These are phyloP conservation scores for Hyposoter dolosus DNA, from an alignment of 2,888 invertebrate species.

Conservation along the genomic window DNA sequence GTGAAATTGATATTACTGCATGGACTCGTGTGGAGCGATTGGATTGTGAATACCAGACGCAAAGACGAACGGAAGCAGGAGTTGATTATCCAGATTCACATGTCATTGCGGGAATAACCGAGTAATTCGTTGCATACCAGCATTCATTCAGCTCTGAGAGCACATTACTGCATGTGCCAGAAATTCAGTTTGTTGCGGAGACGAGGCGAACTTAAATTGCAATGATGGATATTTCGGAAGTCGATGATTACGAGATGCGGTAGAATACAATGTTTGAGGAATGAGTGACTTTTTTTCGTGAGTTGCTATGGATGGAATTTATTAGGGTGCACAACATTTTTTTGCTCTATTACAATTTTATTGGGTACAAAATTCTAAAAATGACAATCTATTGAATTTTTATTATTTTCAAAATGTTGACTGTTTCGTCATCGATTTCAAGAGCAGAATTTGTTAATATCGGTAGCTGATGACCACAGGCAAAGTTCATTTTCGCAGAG, in stretches of 20 bases:
- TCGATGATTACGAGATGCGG: background rate
- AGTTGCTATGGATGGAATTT: background rate
- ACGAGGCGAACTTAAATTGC: background rate
- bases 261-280: background rate
- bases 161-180: constrained; percentile 1
- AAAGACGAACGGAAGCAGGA: background rate
- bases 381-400: background rate
- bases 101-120: background rate
- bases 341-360: too few relatives aligned
- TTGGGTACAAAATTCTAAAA: background rate
- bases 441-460: background rate
- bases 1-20: background rate
- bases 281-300: background rate
- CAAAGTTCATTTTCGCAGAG: background rate
- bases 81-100: constrained; percentile 2
- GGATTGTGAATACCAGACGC: background rate
- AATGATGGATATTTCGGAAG: constrained; percentile 5
- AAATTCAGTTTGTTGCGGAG: background rate
- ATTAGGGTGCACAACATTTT: too few relatives aligned
- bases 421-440: background rate
- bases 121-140: background rate
- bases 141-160: constrained; percentile 5
- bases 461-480: background rate
- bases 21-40: background rate
- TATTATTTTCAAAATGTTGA: background rate